A percentile compares a stretch with the other conserved stretches of the same genome.
Conservation (phyloP, 1,140 invertebrate genomes). For the Arctopsyche grandis region DNA sequence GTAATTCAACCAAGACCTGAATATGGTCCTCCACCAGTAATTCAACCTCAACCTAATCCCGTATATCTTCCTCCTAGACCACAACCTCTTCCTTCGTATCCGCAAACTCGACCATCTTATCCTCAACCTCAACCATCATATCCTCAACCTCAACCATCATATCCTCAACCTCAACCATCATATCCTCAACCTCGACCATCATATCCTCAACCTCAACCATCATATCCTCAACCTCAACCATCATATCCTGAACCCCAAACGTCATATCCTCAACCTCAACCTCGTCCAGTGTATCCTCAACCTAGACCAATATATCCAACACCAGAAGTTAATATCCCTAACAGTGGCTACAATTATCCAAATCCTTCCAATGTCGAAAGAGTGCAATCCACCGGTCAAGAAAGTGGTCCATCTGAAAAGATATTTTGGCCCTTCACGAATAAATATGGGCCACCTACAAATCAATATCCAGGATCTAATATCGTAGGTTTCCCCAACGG, state of each 20-base stretch:
- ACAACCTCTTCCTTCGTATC: slow-evolving; percentile 42
- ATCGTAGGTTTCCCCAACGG: slow-evolving; percentile 36
- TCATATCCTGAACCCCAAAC: neutral
- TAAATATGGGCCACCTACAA: slow-evolving; percentile 38
- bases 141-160: slow-evolving; percentile 7
- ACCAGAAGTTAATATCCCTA: neutral
- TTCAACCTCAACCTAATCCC: slow-evolving; percentile 1
- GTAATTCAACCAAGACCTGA: slow-evolving; percentile 1
- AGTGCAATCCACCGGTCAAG: neutral
- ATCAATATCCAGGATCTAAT: slow-evolving; percentile 43
- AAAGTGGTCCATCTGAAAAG: slow-evolving; percentile 37
- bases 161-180: neutral
- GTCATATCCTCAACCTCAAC: slow-evolving; percentile 14
- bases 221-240: neutral
- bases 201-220: neutral
- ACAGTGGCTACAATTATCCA: neutral
- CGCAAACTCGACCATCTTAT: slow-evolving; percentile 21
- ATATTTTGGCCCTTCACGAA: slow-evolving; percentile 47
- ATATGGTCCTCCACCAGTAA: neutral
- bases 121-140: slow-evolving; percentile 10
- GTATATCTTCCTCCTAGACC: neutral
- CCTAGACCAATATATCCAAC: neutral
- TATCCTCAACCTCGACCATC: neutral
- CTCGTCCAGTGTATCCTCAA: neutral
- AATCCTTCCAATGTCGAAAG: neutral